Conservation (phyloP, 2,113 vertebrate species). For the Poeciliopsis prolifica region DNA sequence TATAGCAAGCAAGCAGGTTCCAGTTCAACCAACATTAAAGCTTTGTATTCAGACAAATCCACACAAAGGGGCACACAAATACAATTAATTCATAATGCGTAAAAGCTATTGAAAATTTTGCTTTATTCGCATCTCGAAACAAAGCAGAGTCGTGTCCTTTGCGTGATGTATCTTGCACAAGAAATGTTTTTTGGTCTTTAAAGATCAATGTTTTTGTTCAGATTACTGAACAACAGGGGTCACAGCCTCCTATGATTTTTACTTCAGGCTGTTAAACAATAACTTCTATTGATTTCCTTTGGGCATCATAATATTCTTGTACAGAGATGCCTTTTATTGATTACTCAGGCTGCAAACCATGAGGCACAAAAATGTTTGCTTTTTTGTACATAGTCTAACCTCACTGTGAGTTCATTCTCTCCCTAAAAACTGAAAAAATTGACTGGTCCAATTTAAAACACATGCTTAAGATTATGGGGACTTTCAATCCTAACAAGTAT, state of each 20-base stretch:
- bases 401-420: too few species aligned
- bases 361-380: background rate
- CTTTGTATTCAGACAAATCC: conserved; percentile 15
- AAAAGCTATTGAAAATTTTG: background rate
- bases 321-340: background rate
- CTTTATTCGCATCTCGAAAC: background rate
- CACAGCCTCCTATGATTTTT: background rate
- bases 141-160: background rate
- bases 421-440: background rate
- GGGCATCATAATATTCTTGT: background rate
- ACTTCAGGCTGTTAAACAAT: background rate
- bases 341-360: background rate
- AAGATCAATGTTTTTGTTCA: background rate
- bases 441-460: background rate
- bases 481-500: background rate
- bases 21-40: conserved; percentile 43
- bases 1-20: conserved; percentile 35
- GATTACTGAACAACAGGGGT: background rate
- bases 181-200: background rate
- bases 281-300: background rate
- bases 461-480: background rate
- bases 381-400: background rate
- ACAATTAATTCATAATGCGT: background rate
- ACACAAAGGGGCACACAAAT: background rate
- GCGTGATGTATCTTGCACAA: background rate